Conservation (phyloP, 2,797 vertebrate species). For the Neopelma chrysocephalum region DNA sequence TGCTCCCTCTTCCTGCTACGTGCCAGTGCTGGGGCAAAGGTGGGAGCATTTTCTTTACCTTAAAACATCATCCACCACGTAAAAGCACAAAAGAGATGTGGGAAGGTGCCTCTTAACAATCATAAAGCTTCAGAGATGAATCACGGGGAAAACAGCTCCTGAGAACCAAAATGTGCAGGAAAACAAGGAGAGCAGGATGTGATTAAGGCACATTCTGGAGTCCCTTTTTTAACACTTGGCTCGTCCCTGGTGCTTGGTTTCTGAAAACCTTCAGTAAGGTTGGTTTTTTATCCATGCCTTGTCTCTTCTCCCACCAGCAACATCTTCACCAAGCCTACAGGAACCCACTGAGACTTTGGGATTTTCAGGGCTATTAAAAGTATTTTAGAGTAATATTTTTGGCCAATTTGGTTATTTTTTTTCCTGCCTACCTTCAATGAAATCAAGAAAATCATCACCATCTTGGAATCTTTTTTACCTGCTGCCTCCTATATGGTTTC, state of each 20-base stretch:
- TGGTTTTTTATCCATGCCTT: not conserved
- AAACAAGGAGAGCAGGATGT: not conserved
- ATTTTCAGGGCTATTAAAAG: not conserved
- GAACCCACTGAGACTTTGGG: not conserved
- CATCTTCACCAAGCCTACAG: not conserved
- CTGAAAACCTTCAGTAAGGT: not conserved
- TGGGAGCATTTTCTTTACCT: not conserved
- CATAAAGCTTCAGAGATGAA: not conserved
- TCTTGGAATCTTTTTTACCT: not conserved
- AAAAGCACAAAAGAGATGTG: not conserved
- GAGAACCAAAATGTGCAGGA: not conserved
- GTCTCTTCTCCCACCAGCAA: not conserved
- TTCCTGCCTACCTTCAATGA: not conserved
- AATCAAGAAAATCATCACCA: not conserved
- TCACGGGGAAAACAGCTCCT: not conserved
- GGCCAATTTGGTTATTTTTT: accelerated
- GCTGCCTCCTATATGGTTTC: not conserved
- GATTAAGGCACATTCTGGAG: not conserved
- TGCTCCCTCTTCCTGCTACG: not conserved
- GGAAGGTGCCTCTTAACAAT: not conserved
- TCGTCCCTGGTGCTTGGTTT: not conserved
- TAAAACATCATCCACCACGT: not conserved
- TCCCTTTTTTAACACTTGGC: not conserved
- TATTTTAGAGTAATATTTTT: not conserved
- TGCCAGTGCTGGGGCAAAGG: not conserved